These are phyloP conservation scores for Ficedula albicollis DNA, from an alignment of 2,797 vertebrate genomes.

Conservation along the genomic window DNA sequence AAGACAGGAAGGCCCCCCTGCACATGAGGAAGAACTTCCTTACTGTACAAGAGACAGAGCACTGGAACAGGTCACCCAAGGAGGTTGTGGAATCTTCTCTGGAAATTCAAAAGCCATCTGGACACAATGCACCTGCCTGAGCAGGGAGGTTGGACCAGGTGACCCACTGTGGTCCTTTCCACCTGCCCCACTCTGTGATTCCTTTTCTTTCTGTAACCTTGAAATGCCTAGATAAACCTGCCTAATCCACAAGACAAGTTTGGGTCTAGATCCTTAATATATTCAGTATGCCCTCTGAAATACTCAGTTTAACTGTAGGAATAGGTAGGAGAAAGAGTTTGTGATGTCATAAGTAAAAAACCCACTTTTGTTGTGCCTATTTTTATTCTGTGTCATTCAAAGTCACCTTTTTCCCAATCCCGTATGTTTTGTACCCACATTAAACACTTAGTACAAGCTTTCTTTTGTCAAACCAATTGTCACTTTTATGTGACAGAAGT, in stretches of 20 bases:
- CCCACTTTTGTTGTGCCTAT: neutral
- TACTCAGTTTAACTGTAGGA: neutral
- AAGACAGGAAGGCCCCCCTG: neutral
- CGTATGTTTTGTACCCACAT: neutral
- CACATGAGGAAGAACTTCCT: neutral
- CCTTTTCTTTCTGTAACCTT: neutral
- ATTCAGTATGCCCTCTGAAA: neutral
- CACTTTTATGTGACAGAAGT: neutral
- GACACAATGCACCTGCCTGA: neutral
- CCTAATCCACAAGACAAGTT: neutral
- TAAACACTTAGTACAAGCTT: neutral
- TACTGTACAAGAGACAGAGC: neutral
- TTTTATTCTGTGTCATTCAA: neutral
- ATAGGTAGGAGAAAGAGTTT: neutral
- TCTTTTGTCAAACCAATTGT: neutral
- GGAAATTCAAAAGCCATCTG: neutral
- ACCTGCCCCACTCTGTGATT: neutral
- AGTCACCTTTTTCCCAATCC: neutral
- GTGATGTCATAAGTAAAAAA: neutral
- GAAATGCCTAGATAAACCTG: neutral
- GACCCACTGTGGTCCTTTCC: neutral
- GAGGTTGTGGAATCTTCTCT: neutral
- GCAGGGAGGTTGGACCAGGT: neutral
- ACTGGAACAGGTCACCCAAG: neutral
- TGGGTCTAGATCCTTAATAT: neutral